phyloP scores from a whole-genome alignment of 2,797 vertebrate species.

The Sciurus vulgaris region DNA sequence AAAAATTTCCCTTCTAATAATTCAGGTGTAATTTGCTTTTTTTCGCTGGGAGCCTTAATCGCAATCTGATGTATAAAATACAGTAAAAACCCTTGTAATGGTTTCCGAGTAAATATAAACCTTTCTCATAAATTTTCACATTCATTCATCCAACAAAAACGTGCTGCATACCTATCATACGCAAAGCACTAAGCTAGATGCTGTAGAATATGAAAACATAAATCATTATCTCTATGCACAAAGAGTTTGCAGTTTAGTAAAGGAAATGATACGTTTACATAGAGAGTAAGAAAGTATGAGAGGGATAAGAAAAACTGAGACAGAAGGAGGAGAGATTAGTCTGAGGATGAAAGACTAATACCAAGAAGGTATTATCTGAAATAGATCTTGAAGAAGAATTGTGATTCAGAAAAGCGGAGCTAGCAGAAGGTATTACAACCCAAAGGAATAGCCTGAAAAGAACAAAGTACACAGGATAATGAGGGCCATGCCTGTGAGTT shows the following conservation, averaged over 20 bases:
- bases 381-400: not conserved
- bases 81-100: not conserved
- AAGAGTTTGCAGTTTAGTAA: not conserved
- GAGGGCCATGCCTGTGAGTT: not conserved
- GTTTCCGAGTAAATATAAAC: not conserved
- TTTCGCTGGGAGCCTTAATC: not conserved
- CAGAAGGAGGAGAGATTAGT: not conserved
- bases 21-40: not conserved
- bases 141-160: not conserved
- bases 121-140: constrained; percentile 33
- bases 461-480: not conserved
- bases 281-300: not conserved
- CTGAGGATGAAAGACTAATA: not conserved
- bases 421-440: not conserved
- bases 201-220: not conserved
- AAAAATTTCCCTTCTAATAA: not conserved
- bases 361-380: not conserved
- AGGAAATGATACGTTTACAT: not conserved
- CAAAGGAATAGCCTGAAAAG: not conserved
- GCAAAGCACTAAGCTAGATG: not conserved
- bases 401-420: constrained; percentile 1
- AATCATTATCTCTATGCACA: not conserved
- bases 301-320: constrained; percentile 35
- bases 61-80: not conserved
- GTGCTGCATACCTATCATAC: not conserved